These are phyloP conservation scores for Perca fluviatilis DNA, from an alignment of 2,113 vertebrate genomes.

Conservation along the genomic window DNA sequence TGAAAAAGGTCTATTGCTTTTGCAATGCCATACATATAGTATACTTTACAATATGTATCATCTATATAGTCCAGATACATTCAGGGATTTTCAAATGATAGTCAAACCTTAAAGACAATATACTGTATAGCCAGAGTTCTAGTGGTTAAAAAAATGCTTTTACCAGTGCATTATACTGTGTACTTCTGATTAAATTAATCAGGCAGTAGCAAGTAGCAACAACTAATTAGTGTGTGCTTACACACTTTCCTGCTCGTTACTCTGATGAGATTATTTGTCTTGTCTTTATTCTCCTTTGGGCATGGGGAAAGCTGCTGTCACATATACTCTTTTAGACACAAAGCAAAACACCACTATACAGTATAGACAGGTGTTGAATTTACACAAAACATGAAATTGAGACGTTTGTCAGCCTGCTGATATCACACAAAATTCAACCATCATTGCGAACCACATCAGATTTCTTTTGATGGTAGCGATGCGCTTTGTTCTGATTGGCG, in stretches of 20 bases:
- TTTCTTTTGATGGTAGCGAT: conserved; percentile 23
- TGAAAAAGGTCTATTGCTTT: not conserved
- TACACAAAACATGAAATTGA: conserved; percentile 38
- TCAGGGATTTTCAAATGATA: not conserved
- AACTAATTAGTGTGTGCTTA: conserved; percentile 67
- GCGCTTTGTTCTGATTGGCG: conserved; percentile 49
- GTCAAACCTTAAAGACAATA: not conserved
- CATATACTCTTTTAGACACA: conserved; percentile 25
- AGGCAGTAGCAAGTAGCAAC: conserved; percentile 61
- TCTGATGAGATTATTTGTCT: conserved; percentile 43
- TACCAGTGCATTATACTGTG: not conserved
- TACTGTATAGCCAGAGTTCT: not conserved
- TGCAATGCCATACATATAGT: not conserved
- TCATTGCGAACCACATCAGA: conserved; percentile 23
- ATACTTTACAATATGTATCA: not conserved
- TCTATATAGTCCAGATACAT: not conserved
- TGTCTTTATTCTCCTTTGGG: conserved; percentile 18
- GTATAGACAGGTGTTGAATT: conserved; percentile 3
- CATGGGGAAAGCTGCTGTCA: conserved; percentile 22
- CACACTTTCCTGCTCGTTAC: conserved; percentile 55
- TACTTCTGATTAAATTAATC: conserved; percentile 71
- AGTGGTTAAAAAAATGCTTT: not conserved
- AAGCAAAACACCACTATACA: conserved; percentile 36
- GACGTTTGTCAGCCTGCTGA: conserved; percentile 54
- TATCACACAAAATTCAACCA: conserved; percentile 25